These are phyloP conservation scores for Sericinus montela DNA, from an alignment of 2,888 invertebrate species.

Conservation along the genomic window DNA sequence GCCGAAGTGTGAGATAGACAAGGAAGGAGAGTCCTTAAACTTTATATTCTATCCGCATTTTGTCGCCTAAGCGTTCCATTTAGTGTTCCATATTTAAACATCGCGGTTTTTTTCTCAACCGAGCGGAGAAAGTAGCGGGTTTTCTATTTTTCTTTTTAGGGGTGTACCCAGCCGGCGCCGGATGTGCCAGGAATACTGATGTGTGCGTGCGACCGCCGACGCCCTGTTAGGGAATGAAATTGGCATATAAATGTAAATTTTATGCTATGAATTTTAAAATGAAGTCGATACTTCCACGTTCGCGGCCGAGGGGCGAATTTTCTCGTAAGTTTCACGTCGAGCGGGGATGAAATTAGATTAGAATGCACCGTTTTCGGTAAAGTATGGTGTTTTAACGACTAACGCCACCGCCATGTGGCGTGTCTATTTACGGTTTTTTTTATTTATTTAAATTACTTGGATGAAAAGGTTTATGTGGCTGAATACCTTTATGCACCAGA, in stretches of 20 bases:
- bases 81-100: constrained; percentile 79
- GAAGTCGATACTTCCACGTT: constrained; percentile 75
- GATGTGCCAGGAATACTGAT: constrained; percentile 74
- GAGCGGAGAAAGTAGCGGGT: constrained; percentile 62
- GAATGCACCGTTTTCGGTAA: constrained; percentile 59
- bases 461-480: too few species aligned
- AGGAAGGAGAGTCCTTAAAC: constrained; percentile 65
- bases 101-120: constrained; percentile 60
- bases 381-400: constrained; percentile 56
- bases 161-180: constrained; percentile 51
- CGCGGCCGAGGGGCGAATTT: constrained; percentile 51
- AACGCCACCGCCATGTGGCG: constrained; percentile 24
- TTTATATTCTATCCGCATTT: constrained; percentile 80
- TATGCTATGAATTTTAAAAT: constrained; percentile 80
- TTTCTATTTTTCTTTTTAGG: constrained; percentile 55
- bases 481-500: too few species aligned
- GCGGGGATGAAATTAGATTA: constrained; percentile 73
- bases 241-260: constrained; percentile 80
- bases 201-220: constrained; percentile 72
- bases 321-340: constrained; percentile 58
- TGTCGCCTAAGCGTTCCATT: constrained; percentile 80
- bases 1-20: constrained; percentile 39
- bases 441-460: neutral
- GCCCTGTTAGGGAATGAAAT: constrained; percentile 77
- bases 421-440: constrained; percentile 2